Base-by-base conservation (phyloP, 92 coral and sea anemone species). In the Paramuricea clavata region DNA sequence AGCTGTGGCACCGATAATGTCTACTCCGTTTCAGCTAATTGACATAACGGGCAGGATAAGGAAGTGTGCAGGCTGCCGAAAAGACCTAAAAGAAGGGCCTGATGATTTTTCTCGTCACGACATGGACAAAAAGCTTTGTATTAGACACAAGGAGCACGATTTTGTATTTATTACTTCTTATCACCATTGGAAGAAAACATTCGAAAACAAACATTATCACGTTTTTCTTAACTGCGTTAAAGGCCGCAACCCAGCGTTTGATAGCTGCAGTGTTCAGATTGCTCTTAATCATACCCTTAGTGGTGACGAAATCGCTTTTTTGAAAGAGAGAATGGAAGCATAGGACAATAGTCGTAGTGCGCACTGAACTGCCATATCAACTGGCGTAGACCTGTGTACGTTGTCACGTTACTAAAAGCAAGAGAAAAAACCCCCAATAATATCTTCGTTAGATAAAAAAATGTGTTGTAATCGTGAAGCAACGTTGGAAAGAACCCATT, bases 61-160 rank as follows among this genome's bases (percentile, higher is more conserved):
- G 22, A 86, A 92, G 76, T 82, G 93, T 81, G 95, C 95, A 17
- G 91, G 94, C 22, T 83, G 89, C 47, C 72, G 91, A n/a, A 60
- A 85, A 3, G 80, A 69, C 17, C 42, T 91, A 22, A 83, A 87
- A 39, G 86, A 59, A 33, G 91, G 91, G 3, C 89, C 92, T 0
- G 94, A 87, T 73, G 77, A 69, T 10, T 81, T 44, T 52, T 52
- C 57, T 26, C 57, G 57, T 5, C 32, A 56, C 49, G 85, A 88
- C 32, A 27, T 91, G 25, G 82, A 84, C 57, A 16, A 74, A 72
- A 61, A 30, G 16, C n/a, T 88, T 26, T 83, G 91, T 49, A 31
- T 83, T 16, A 57, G 92, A 26, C 94, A 81, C 85, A 91, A 91
- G 69, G 91, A 87, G 57, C 94, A 91, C 67, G 92, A 91, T 50